Percentiles rank a stretch among this genome's conserved stretches.
phyloP scores from a whole-genome alignment of 2,888 invertebrate genomes.

The Pyrocoelia pectoralis region DNA sequence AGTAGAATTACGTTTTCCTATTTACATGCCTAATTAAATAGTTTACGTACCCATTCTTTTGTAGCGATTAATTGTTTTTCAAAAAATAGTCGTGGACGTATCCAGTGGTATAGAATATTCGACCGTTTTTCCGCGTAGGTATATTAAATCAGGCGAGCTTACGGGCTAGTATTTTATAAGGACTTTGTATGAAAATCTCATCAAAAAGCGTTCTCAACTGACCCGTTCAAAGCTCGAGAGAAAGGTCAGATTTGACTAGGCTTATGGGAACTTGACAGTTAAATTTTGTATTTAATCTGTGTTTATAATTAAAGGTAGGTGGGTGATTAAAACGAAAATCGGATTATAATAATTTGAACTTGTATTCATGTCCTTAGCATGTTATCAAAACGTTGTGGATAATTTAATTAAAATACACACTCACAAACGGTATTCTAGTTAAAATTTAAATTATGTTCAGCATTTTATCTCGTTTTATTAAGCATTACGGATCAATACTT shows the following conservation, averaged over 20 bases:
- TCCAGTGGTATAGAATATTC: too few species aligned
- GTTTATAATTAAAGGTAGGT: conserved; percentile 49
- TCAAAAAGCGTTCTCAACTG: not conserved
- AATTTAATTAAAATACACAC: conserved; percentile 50
- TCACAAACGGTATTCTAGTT: not conserved
- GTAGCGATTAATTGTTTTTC: too few species aligned
- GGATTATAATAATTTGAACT: conserved; percentile 43
- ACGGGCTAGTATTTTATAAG: not conserved
- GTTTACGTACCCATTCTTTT: too few species aligned
- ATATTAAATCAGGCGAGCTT: too few species aligned
- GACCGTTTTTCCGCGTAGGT: too few species aligned
- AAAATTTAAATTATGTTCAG: not conserved
- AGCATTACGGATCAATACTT: conserved; percentile 36
- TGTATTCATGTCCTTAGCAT: conserved; percentile 23
- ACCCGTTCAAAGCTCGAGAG: not conserved
- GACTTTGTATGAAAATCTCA: not conserved
- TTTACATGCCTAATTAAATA: not conserved
- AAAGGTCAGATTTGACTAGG: conserved; percentile 2
- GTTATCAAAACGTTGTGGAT: conserved; percentile 29
- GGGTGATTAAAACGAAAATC: conserved; percentile 48
- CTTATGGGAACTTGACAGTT: conserved; percentile 9
- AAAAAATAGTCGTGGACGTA: too few species aligned
- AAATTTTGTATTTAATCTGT: conserved; percentile 24
- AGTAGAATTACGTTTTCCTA: not conserved
- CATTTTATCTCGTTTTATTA: not conserved